A percentile compares a stretch with the other conserved stretches of the same genome.
These are phyloP conservation scores for Anguilla megastoma DNA, from an alignment of 2,797 vertebrate genomes.

Conservation along the genomic window DNA sequence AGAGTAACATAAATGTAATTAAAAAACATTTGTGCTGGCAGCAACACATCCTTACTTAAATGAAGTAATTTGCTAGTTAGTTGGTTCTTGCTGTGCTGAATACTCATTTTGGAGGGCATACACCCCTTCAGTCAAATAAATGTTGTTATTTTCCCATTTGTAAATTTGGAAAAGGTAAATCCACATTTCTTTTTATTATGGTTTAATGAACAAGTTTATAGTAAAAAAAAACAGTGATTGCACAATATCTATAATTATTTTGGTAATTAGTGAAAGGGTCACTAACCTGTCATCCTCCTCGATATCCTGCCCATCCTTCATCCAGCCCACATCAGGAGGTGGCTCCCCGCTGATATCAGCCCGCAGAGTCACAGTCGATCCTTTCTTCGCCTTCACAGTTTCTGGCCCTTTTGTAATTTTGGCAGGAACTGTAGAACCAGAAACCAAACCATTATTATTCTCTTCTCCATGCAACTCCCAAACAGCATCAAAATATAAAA, in stretches of 20 bases:
- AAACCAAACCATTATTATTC: not conserved
- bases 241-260: not conserved
- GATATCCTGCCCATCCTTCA: conserved; percentile 69
- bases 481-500: not conserved
- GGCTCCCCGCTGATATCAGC: conserved; percentile 67
- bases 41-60: not conserved
- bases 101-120: not conserved
- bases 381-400: conserved; percentile 61
- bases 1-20: too few species aligned
- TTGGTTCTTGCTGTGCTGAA: not conserved
- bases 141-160: too few species aligned
- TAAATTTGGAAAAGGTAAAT: too few species aligned
- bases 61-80: not conserved
- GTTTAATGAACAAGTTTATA: too few species aligned
- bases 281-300: conserved; percentile 65
- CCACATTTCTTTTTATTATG: too few species aligned
- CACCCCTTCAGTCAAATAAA: too few species aligned
- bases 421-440: conserved; percentile 58
- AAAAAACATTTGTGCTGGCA: not conserved
- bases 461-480: not conserved
- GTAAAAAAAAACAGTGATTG: not conserved
- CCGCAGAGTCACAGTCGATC: conserved; percentile 61
- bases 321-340: conserved; percentile 67
- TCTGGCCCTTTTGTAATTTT: conserved; percentile 68
- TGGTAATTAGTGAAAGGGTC: not conserved